Conservation (phyloP, 2,888 invertebrate species). For the Eupsilia transversa region DNA sequence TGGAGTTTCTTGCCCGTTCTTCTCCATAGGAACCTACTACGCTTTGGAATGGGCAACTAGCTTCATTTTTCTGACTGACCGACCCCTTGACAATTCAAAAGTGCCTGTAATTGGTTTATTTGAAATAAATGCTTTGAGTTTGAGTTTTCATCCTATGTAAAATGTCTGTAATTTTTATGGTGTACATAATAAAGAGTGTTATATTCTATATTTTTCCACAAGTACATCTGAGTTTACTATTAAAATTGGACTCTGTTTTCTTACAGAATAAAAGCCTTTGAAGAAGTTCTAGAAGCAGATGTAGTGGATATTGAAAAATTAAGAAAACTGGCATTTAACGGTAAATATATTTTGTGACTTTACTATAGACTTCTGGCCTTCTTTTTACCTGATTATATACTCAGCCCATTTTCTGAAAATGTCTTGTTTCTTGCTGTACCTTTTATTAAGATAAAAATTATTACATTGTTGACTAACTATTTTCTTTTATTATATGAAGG, state of each 20-base stretch:
- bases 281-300: slow-evolving; percentile 93
- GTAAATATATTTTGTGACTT: slow-evolving; percentile 83
- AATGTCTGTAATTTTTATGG: too few species aligned
- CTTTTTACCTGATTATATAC: too few species aligned
- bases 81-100: too few species aligned
- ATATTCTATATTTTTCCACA: background rate
- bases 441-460: background rate
- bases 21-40: too few species aligned
- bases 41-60: too few species aligned
- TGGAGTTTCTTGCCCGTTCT: too few species aligned
- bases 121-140: too few species aligned
- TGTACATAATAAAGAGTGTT: too few species aligned
- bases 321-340: slow-evolving; percentile 94
- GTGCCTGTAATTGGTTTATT: too few species aligned
- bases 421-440: background rate
- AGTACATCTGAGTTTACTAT: background rate
- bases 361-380: too few species aligned
- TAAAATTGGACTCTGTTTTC: slow-evolving; percentile 24
- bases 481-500: slow-evolving; percentile 88
- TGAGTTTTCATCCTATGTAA: too few species aligned
- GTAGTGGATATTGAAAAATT: slow-evolving; percentile 93
- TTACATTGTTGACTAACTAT: background rate
- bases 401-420: background rate
- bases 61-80: too few species aligned
- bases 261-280: slow-evolving; percentile 95